phyloP scores from a whole-genome alignment of 2,113 vertebrate species.

The Notiomystis cincta region DNA sequence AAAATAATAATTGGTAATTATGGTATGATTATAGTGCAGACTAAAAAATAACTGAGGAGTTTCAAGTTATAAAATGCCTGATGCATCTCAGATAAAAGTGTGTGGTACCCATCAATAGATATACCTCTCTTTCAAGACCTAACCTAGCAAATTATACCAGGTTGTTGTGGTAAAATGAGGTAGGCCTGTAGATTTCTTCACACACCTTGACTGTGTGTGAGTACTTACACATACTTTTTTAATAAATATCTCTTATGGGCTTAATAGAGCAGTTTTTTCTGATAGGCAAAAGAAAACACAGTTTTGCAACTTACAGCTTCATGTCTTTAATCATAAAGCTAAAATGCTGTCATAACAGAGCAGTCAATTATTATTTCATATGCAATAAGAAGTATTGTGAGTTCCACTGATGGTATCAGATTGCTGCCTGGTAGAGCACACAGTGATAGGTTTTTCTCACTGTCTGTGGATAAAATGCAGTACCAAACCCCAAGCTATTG shows the following conservation, averaged over 20 bases:
- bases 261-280: neutral
- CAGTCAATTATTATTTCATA: neutral
- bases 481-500: neutral
- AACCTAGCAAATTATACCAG: neutral
- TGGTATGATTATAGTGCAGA: neutral
- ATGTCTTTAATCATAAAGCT: neutral
- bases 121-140: neutral
- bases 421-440: neutral
- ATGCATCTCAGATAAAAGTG: neutral
- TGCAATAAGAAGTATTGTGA: neutral
- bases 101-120: neutral
- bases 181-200: neutral
- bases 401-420: neutral
- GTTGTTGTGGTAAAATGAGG: neutral
- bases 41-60: neutral
- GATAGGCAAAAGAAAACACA: neutral
- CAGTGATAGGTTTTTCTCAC: neutral
- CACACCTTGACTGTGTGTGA: neutral
- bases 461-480: neutral
- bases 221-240: neutral
- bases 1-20: neutral
- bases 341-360: neutral
- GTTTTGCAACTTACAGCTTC: neutral
- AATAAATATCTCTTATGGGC: neutral
- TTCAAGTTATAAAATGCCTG: neutral